Conservation (phyloP, 2,797 vertebrate genomes). For the Euthynnus affinis region DNA sequence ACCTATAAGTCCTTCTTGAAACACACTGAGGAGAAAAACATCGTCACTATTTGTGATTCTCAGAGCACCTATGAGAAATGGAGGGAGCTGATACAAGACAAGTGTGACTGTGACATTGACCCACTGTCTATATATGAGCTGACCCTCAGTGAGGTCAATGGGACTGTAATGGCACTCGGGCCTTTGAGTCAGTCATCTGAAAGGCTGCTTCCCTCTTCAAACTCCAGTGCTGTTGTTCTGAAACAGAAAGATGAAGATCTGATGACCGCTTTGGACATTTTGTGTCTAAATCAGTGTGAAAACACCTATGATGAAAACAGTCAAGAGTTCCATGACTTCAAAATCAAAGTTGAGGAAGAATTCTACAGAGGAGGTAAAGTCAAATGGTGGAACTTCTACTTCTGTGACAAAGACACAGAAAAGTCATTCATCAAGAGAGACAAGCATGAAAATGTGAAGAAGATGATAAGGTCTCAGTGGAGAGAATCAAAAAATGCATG, state of each 20-base stretch:
- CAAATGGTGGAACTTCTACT: slow-evolving; percentile 91
- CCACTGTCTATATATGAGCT: slow-evolving; percentile 79
- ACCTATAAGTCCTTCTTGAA: slow-evolving; percentile 87
- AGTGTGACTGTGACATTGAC: slow-evolving; percentile 74
- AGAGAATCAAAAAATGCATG: slow-evolving; percentile 64
- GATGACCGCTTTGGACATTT: slow-evolving; percentile 83
- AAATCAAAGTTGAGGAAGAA: slow-evolving; percentile 77
- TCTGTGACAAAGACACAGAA: slow-evolving; percentile 83
- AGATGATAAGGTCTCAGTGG: slow-evolving; percentile 61
- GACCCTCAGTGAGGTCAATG: slow-evolving; percentile 84
- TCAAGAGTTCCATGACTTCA: slow-evolving; percentile 67
- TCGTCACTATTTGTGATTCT: slow-evolving; percentile 82
- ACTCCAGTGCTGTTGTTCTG: slow-evolving; percentile 77
- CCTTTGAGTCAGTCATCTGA: slow-evolving; percentile 75
- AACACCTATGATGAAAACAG: slow-evolving; percentile 81
- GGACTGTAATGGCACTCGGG: slow-evolving; percentile 82
- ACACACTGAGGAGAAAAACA: slow-evolving; percentile 79
- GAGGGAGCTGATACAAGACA: slow-evolving; percentile 76
- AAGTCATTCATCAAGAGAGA: slow-evolving; percentile 87
- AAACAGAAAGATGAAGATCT: slow-evolving; percentile 84
- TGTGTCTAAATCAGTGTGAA: slow-evolving; percentile 88
- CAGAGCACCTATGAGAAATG: slow-evolving; percentile 76
- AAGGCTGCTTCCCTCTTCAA: slow-evolving; percentile 82
- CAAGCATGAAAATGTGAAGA: slow-evolving; percentile 70
- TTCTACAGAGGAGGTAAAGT: slow-evolving; percentile 89